Evolutionary conservation across 1,140 invertebrate species (phyloP), one percentile per base, ranked within the genome.

Genomic region (Caenorhabditis elegans): DNA sequence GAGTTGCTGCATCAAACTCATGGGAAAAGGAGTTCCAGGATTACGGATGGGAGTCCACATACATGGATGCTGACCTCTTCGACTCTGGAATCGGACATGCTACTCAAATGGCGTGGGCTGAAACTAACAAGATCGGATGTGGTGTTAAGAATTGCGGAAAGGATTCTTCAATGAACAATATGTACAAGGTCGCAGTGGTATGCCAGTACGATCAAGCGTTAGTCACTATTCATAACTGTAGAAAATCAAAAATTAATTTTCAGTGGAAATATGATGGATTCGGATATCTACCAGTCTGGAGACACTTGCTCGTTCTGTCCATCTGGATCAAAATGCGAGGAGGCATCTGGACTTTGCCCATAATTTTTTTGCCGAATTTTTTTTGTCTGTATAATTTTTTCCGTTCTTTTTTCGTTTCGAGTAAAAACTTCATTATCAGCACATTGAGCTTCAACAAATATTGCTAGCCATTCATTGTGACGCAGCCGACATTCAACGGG

Each of bases 81-180:
- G 34, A 80, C 28, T 47, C 53, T 5, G 79, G 79, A 46, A 70
- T 80, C 22, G 79, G 79, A 31, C 55, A 70, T 70, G 79, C 79
- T 70, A 80, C 79, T 13, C 76, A 79, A 26, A 79, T 79, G 78
- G 78, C 78, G 11, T 79, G 78, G 78, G 46, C 48, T 34, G 48
- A 39, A 19, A 55, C 48, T 22, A 79, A 24, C 15, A 17, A 48
- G 39, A 60, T 79, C 3, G 78, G 78, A 15, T 79, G 78, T 79
- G 78, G 78, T 13, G 53, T 60, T 28, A 77, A 77, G 24, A 46
- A 49, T n/a, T 77, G 76, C 11, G 39, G 39, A 49, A 47, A 13
- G 13, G 43, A 36, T 51, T 0, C 39, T 28, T 49, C 46, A 8
- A 34, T 4, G 8, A 5, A 3, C 2, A 36, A 51, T 24, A 78